Evolutionary conservation across 2,797 vertebrate genomes (phyloP), one percentile per base, ranked within the genome.

Genomic region (Carcharodon carcharias): DNA sequence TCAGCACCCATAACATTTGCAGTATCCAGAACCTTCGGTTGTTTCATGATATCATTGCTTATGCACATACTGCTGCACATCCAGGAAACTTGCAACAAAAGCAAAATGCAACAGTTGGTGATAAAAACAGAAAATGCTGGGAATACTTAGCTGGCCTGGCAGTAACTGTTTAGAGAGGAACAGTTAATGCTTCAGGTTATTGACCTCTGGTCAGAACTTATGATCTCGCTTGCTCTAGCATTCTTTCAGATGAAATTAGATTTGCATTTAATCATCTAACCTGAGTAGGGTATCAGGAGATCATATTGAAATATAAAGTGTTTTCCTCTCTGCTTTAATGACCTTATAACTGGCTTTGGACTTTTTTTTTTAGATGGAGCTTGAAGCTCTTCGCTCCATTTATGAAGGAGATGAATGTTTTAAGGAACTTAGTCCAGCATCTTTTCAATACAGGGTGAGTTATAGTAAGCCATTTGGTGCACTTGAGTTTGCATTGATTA

Each of bases 341-440:
- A n/a, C 89, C 12, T 54, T 7, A 26, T 69, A 88, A 65, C 16
- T 7, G 45, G 54, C 31, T 61, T 35, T 73, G 26, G 71, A 4
- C 77, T 45, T 23, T 80, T 95, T 93, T 63, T 97, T 97, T 96
- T 97, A 99, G 99, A 99, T 99, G 99, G 99, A 99, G 97, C 97
- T 99, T 97, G 99, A 99, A 97, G 99, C 99, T 96, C 98, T 99
- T 95, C 98, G 98, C 80, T 99, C 99, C 16, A 99, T 99, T 97
- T 99, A 99, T 95, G 99, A 99, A 97, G 99, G 99, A 58, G 99
- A 99, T 12, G 98, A 98, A 1, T 98, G 99, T 97, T 99, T 99
- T 97, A 99, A 98, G 97, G 99, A 99, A 96, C 97, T 99, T 67
- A 99, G 98, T 97, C 98, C 99, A 0, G 98, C 98, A 94, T 99